Evolutionary conservation across 2,888 invertebrate genomes (phyloP).

Genomic region (Ectemnius continuus): DNA sequence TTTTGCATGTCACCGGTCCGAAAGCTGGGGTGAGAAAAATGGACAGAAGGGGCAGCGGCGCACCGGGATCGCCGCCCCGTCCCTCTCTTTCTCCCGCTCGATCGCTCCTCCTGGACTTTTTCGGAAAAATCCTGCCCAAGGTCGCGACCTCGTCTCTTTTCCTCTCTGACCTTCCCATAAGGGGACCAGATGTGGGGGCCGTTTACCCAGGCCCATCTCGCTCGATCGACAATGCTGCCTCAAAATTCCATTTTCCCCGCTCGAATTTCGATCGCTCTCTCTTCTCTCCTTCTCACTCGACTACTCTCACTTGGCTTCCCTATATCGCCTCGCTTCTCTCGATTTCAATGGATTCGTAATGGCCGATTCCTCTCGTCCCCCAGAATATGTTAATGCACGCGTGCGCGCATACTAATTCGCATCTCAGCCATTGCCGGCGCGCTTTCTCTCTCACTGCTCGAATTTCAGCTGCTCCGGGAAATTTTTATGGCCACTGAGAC

Average conservation of each 20-base stretch:
- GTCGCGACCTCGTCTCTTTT: slow-evolving; percentile 69
- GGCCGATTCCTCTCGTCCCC: slow-evolving; percentile 70
- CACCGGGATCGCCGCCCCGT: slow-evolving; percentile 26
- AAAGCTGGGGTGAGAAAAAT: slow-evolving; percentile 59
- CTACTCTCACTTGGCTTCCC: slow-evolving; percentile 32
- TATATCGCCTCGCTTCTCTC: slow-evolving; percentile 44
- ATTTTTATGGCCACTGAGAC: slow-evolving; percentile 65
- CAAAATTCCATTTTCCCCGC: slow-evolving; percentile 69
- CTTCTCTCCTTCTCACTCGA: slow-evolving; percentile 41
- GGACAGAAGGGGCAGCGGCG: slow-evolving; percentile 39
- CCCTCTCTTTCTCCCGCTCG: slow-evolving; percentile 11
- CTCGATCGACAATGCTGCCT: slow-evolving; percentile 62
- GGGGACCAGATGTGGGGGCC: slow-evolving; percentile 62
- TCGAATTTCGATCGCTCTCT: slow-evolving; percentile 54
- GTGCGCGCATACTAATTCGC: slow-evolving; percentile 75
- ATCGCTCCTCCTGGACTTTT: slow-evolving; percentile 63
- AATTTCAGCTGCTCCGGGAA: slow-evolving; percentile 58
- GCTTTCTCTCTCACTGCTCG: slow-evolving; percentile 46
- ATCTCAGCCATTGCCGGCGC: slow-evolving; percentile 65
- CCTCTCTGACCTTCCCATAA: slow-evolving; percentile 49
- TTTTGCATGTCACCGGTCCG: slow-evolving; percentile 74
- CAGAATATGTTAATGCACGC: slow-evolving; percentile 64
- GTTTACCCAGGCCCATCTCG: slow-evolving; percentile 55
- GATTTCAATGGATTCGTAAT: slow-evolving; percentile 65
- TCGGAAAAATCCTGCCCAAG: slow-evolving; percentile 72